Conservation (phyloP, 2,113 vertebrate genomes). For the Paratilapia polleni region DNA sequence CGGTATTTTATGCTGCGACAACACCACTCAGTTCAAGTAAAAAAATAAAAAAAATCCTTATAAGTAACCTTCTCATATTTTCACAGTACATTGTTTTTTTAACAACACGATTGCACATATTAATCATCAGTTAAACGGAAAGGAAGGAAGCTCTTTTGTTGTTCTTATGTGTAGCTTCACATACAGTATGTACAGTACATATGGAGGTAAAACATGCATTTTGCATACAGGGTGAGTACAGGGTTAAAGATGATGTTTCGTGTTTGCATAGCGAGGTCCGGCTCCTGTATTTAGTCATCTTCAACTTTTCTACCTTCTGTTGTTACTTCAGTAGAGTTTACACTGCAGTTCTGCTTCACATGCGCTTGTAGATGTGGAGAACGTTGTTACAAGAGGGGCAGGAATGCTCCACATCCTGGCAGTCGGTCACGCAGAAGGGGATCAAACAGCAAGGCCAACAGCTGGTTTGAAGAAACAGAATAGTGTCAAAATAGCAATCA, state of each 20-base stretch:
- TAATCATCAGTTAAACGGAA: neutral
- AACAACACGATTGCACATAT: neutral
- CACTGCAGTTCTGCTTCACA: neutral
- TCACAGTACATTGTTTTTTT: neutral
- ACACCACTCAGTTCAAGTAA: neutral
- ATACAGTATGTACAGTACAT: neutral
- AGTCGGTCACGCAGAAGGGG: neutral
- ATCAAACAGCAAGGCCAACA: slow-evolving; percentile 5
- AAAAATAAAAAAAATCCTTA: neutral
- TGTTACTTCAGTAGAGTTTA: neutral
- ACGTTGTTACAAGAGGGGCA: neutral
- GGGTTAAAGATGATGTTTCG: no score
- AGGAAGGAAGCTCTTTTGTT: neutral
- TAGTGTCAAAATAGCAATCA: neutral
- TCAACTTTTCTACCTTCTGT: neutral
- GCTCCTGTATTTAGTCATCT: neutral
- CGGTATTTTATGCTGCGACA: neutral
- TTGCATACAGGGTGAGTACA: neutral
- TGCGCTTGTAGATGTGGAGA: neutral
- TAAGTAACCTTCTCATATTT: neutral
- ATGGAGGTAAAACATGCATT: neutral
- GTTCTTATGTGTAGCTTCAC: neutral
- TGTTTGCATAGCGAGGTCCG: neutral
- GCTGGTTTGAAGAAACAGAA: neutral
- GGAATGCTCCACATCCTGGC: slow-evolving; percentile 6